Percentiles rank a stretch among this genome's conserved stretches.
These are phyloP conservation scores for Berghia stephanieae DNA, from an alignment of 1,140 invertebrate species.

Conservation along the genomic window DNA sequence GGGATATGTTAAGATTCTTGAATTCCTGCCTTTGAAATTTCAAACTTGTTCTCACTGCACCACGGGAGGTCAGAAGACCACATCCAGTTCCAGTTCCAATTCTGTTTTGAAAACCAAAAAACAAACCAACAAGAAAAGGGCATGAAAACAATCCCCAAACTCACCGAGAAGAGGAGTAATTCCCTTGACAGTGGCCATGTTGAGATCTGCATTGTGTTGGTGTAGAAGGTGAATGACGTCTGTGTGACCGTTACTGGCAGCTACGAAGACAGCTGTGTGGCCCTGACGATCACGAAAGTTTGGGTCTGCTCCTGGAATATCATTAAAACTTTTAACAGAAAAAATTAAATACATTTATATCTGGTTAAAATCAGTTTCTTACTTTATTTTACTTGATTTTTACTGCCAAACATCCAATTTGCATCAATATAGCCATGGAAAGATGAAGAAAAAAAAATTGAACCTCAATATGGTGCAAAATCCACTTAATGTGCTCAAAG, in stretches of 20 bases:
- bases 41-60: no score
- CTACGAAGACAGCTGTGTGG: slow-evolving; percentile 53
- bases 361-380: neutral
- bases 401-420: no score
- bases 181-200: slow-evolving; percentile 51
- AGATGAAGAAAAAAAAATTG: no score
- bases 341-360: neutral
- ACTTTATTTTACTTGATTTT: no score
- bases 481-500: no score
- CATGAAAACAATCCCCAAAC: slow-evolving; percentile 7
- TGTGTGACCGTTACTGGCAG: slow-evolving; percentile 46
- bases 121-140: neutral
- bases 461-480: no score
- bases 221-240: slow-evolving; percentile 53
- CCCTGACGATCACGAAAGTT: slow-evolving; percentile 52
- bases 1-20: no score
- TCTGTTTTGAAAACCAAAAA: no score
- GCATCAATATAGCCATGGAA: no score
- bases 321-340: neutral
- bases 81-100: no score
- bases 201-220: slow-evolving; percentile 46
- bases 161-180: slow-evolving; percentile 59
- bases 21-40: no score
- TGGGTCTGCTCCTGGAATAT: slow-evolving; percentile 50
- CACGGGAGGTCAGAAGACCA: no score